phyloP scores from a whole-genome alignment of 2,888 invertebrate species.

The Endomychus coccineus region DNA sequence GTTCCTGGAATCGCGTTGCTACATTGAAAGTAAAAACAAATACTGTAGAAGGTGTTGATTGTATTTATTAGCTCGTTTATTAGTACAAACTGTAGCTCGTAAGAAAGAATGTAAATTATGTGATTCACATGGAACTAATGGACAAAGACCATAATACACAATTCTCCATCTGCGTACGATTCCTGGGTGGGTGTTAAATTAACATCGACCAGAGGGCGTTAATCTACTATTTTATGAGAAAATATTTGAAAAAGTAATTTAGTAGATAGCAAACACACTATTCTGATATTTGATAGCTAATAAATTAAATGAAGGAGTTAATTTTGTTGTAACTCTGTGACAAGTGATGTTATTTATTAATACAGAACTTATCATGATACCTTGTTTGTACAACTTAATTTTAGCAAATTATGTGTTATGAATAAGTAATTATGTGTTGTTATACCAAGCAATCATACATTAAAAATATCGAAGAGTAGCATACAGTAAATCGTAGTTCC shows the following conservation, averaged over 20 bases:
- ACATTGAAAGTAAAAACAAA: constrained; percentile 6
- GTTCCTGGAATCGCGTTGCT: constrained; percentile 1
- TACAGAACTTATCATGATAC: not conserved
- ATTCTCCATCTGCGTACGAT: constrained; percentile 14
- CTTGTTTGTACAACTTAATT: not conserved
- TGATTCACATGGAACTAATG: constrained; percentile 19
- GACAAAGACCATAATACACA: constrained; percentile 18
- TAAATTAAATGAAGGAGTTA: constrained; percentile 20
- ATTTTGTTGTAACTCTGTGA: constrained; percentile 16
- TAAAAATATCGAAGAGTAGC: no score
- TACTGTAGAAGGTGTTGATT: constrained; percentile 4
- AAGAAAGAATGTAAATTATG: constrained; percentile 15
- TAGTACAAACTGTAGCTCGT: constrained; percentile 11
- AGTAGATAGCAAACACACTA: constrained; percentile 24
- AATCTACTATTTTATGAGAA: constrained; percentile 19
- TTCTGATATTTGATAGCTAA: constrained; percentile 19
- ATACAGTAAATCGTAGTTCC: no score
- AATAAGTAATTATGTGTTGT: no score
- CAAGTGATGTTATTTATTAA: constrained; percentile 19
- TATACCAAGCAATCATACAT: no score
- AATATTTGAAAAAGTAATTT: constrained; percentile 18
- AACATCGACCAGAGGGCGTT: constrained; percentile 22
- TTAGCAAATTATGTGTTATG: no score
- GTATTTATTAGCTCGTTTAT: constrained; percentile 16
- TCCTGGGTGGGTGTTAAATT: constrained; percentile 22